Evolutionary conservation across 2,888 invertebrate species (phyloP), one percentile per base, ranked within the genome.

Genomic region (Thalpophila matura): DNA sequence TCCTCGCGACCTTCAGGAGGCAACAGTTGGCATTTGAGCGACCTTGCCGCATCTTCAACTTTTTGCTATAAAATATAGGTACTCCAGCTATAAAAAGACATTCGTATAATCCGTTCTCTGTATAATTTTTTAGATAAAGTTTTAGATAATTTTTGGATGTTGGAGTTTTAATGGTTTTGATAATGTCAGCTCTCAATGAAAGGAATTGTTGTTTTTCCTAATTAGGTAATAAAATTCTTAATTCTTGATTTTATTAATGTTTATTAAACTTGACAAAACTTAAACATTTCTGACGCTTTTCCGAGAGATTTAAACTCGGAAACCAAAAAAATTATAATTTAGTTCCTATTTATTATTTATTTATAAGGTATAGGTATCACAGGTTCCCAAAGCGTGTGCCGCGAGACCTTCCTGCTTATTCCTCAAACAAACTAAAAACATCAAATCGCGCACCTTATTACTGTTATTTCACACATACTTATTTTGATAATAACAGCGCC

Each of bases 1-100:
- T 97, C 90, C 98, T 98, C 94, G 97, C 98, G 54, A 98, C 98
- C 91, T 98, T 98, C 91, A 97, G 96, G 88, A 97, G 97, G 86
- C 98, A 98, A 95, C 98, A 56, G 43, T 75, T 98, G 89, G 98
- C 98, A 77, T 98, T 98, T 95, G 97, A 97, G 73, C 97, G 97
- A 42, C 97, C 98, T 35, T 98, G 97, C 55, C 97, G 97, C 87
- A 64, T 58, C 54, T 54, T 53, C 62, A 57, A 59, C 38, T 68
- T 76, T 69, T 70, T 60, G 71, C 22, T 46, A n/a, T 18, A 38
- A 20, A 24, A 27, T 40, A 20, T 38, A n/a, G n/a, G n/a, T n/a
- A n/a, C n/a, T n/a, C 7, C 20, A 49, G 38, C 26, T 53, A 27
- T 49, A 51, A 58, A 40, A 61, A 55, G n/a, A 35, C 45, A 51